Conservation (phyloP, 2,113 vertebrate genomes). For the Cyprinodon tularosa region DNA sequence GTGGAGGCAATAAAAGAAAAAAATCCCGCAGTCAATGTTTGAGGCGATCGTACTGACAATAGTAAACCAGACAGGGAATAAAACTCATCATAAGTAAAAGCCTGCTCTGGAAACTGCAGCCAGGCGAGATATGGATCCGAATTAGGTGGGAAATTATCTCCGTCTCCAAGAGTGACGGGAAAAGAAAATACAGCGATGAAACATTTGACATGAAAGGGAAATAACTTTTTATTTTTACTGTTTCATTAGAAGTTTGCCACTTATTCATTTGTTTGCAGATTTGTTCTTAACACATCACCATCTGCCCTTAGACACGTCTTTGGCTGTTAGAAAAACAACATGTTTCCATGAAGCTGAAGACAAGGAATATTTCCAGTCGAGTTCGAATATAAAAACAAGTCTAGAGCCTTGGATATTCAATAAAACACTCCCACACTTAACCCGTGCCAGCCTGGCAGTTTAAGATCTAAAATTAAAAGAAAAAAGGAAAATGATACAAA, state of each 20-base stretch:
- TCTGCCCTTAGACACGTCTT: slow-evolving; percentile 14
- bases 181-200: background rate
- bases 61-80: slow-evolving; percentile 33
- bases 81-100: slow-evolving; percentile 40
- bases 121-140: background rate
- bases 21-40: slow-evolving; percentile 15
- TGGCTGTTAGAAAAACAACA: background rate
- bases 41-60: slow-evolving; percentile 38
- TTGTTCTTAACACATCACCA: slow-evolving; percentile 5
- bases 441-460: no score
- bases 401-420: background rate
- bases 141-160: background rate
- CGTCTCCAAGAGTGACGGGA: background rate
- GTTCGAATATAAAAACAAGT: background rate
- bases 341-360: no score
- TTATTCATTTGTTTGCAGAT: slow-evolving; percentile 23
- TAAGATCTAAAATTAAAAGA: no score
- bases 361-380: no score
- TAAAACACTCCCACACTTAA: background rate
- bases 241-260: slow-evolving; percentile 1
- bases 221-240: slow-evolving; percentile 7
- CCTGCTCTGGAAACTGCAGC: background rate
- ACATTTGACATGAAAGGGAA: slow-evolving; percentile 4
- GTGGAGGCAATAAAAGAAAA: slow-evolving; percentile 24
- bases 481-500: no score